Evolutionary conservation across 2,888 invertebrate species (phyloP).

Genomic region (Leptothorax acervorum): DNA sequence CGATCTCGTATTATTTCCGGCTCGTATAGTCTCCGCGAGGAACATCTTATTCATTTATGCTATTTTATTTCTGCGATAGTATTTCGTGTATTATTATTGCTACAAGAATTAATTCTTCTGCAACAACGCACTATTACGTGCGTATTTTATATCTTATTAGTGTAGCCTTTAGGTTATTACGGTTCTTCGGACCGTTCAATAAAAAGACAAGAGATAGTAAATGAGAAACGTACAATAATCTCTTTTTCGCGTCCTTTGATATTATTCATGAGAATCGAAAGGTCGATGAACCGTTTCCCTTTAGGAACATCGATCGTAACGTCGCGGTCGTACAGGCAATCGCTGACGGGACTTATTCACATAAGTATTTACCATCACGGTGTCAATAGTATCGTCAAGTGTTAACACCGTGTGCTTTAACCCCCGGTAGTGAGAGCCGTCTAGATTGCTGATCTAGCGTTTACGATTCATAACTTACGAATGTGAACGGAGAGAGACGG

Average conservation of each 20-base stretch:
- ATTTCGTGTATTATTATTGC: neutral
- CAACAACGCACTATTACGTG: neutral
- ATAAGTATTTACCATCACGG: conserved; percentile 54
- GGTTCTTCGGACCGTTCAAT: neutral
- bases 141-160: conserved; percentile 32
- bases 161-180: neutral
- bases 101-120: neutral
- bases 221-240: neutral
- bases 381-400: conserved; percentile 74
- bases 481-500: conserved; percentile 69
- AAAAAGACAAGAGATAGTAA: neutral
- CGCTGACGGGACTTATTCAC: conserved; percentile 54
- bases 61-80: neutral
- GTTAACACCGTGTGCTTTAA: conserved; percentile 71
- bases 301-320: conserved; percentile 38
- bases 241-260: neutral
- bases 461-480: conserved; percentile 85
- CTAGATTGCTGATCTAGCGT: conserved; percentile 83
- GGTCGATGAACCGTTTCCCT: conserved; percentile 22
- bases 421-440: conserved; percentile 60
- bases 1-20: conserved; percentile 25
- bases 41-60: conserved; percentile 28
- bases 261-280: conserved; percentile 18
- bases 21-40: neutral
- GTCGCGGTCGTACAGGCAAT: conserved; percentile 33